These are phyloP conservation scores for Drosophila malerkotliana DNA, from an alignment of 1,140 invertebrate genomes.

Conservation along the genomic window DNA sequence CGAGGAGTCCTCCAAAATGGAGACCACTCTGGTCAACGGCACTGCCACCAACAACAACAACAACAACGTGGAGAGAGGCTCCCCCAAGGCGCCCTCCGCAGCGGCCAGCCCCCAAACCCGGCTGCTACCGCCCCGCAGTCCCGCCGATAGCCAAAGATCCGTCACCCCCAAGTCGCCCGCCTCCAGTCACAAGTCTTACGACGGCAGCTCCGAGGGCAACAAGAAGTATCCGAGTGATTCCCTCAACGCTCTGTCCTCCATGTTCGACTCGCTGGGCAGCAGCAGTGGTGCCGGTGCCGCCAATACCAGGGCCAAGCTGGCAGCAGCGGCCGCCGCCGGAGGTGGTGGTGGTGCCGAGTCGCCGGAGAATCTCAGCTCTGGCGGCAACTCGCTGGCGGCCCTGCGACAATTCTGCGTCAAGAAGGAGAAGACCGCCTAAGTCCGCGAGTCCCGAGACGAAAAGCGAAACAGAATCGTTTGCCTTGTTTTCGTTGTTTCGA, in stretches of 20 bases:
- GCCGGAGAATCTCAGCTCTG: slow-evolving; percentile 73
- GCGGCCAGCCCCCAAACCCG: slow-evolving; percentile 51
- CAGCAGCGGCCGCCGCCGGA: slow-evolving; percentile 50
- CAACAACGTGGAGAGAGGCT: slow-evolving; percentile 64
- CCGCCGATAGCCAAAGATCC: slow-evolving; percentile 88
- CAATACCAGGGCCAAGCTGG: slow-evolving; percentile 60
- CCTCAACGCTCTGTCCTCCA: slow-evolving; percentile 92
- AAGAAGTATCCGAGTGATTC: slow-evolving; percentile 86
- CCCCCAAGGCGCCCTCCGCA: slow-evolving; percentile 50
- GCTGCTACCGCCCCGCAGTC: slow-evolving; percentile 82
- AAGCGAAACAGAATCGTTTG: slow-evolving; percentile 53
- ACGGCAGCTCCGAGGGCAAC: slow-evolving; percentile 86
- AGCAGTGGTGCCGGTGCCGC: slow-evolving; percentile 41
- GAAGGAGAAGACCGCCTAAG: slow-evolving; percentile 83
- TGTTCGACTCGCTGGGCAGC: slow-evolving; percentile 89
- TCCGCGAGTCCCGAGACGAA: slow-evolving; percentile 30
- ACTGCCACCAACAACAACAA: slow-evolving; percentile 55
- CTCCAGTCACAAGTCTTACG: slow-evolving; percentile 84
- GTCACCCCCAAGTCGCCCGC: slow-evolving; percentile 89
- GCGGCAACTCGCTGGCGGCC: slow-evolving; percentile 72
- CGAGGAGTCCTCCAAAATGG: slow-evolving; percentile 51
- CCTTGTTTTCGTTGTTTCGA: slow-evolving; percentile 80
- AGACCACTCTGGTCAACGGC: slow-evolving; percentile 54
- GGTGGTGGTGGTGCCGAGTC: slow-evolving; percentile 46
- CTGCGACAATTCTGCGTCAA: slow-evolving; percentile 82